phyloP scores from a whole-genome alignment of 1,140 invertebrate genomes.

The Penaeus japonicus region DNA sequence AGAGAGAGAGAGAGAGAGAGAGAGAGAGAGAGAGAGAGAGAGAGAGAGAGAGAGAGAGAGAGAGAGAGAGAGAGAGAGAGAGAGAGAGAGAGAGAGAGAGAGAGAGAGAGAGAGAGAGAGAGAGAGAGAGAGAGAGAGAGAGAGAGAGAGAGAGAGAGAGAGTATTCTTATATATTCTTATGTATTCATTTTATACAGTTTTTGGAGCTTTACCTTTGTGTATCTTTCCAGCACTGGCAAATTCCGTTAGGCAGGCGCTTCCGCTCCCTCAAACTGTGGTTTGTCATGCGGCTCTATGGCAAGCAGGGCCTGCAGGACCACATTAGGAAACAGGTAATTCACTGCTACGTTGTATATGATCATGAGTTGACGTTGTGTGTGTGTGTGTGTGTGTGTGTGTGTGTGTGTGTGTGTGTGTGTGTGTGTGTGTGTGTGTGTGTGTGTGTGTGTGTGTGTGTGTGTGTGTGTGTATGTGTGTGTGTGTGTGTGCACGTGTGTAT shows the following conservation, averaged over 20 bases:
- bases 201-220: neutral
- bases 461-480: constrained; percentile 30
- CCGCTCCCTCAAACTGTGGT: constrained; percentile 95
- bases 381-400: neutral
- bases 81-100: too few relatives aligned
- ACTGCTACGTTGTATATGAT: too few relatives aligned
- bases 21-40: too few relatives aligned
- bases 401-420: neutral
- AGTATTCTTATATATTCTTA: neutral
- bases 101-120: too few relatives aligned
- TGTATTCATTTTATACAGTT: neutral
- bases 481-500: too few relatives aligned
- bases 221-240: constrained; percentile 84
- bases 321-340: constrained; percentile 78
- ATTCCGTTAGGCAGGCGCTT: constrained; percentile 92
- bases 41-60: too few relatives aligned
- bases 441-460: neutral
- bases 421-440: neutral
- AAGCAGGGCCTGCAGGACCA: constrained; percentile 86
- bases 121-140: neutral
- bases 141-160: neutral
- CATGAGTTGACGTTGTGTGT: too few relatives aligned
- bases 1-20: too few relatives aligned
- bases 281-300: constrained; percentile 91
- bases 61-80: too few relatives aligned